Percentiles rank a stretch among this genome's conserved stretches.
phyloP scores from a whole-genome alignment of 1,140 invertebrate genomes.

The Lordiphosa clarofinis region DNA sequence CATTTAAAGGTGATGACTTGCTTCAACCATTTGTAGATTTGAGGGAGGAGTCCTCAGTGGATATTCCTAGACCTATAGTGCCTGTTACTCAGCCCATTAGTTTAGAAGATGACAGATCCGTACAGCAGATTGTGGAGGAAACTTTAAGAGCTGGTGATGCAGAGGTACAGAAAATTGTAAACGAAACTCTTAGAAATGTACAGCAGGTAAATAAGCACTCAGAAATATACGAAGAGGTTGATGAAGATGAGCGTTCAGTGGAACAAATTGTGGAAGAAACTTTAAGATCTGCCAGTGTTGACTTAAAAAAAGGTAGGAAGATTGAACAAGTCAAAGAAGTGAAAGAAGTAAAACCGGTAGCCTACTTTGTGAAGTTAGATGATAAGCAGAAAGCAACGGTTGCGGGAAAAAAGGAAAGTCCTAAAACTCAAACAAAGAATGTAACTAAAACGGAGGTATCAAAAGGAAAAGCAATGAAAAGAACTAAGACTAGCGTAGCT shows the following conservation, averaged over 20 bases:
- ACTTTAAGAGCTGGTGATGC: slow-evolving; percentile 59
- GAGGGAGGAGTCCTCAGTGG: too few species aligned
- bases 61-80: too few species aligned
- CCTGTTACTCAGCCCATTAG: too few species aligned
- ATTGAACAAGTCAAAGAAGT: neutral
- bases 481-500: neutral
- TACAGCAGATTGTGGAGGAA: slow-evolving; percentile 65
- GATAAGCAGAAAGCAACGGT: slow-evolving; percentile 19
- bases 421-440: slow-evolving; percentile 16
- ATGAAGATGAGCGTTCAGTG: slow-evolving; percentile 32
- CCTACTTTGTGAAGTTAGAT: slow-evolving; percentile 65
- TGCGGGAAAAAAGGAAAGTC: slow-evolving; percentile 6
- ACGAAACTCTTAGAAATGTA: slow-evolving; percentile 46
- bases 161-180: slow-evolving; percentile 57
- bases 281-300: slow-evolving; percentile 30
- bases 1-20: too few species aligned
- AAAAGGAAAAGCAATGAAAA: slow-evolving; percentile 9
- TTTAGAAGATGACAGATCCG: slow-evolving; percentile 39
- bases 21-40: too few species aligned
- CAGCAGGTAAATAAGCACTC: slow-evolving; percentile 14
- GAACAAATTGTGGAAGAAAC: slow-evolving; percentile 62
- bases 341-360: slow-evolving; percentile 53
- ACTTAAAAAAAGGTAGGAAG: neutral
- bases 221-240: neutral
- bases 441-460: slow-evolving; percentile 10